Percentiles rank a stretch among this genome's conserved stretches.
These are phyloP conservation scores for Globodera ellingtonae DNA, from an alignment of 1,140 invertebrate species.

Conservation along the genomic window DNA sequence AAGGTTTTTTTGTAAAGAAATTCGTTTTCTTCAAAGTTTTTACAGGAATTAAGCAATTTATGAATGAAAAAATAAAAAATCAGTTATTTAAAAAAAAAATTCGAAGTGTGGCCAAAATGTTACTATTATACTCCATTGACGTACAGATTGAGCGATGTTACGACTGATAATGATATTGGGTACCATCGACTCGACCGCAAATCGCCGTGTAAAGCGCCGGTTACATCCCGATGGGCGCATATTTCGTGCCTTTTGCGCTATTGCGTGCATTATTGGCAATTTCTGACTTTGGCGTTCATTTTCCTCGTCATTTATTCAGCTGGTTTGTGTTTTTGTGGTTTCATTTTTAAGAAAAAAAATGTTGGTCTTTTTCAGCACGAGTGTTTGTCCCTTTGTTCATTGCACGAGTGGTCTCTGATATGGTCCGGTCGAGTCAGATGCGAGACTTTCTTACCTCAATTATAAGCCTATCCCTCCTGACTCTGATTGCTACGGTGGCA, in stretches of 20 bases:
- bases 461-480: slow-evolving; percentile 33
- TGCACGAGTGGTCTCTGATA: slow-evolving; percentile 46
- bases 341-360: neutral
- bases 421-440: slow-evolving; percentile 39
- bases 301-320: slow-evolving; percentile 37
- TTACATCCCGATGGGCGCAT: slow-evolving; percentile 21
- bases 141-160: too few relatives aligned
- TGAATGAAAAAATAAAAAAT: too few relatives aligned
- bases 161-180: too few relatives aligned
- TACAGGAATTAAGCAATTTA: too few relatives aligned
- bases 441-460: slow-evolving; percentile 45
- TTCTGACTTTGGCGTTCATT: slow-evolving; percentile 33
- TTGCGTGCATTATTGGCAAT: slow-evolving; percentile 31
- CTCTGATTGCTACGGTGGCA: slow-evolving; percentile 17
- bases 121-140: too few relatives aligned
- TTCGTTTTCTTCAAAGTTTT: too few relatives aligned
- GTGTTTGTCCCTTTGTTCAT: slow-evolving; percentile 53
- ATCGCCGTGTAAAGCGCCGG: too few relatives aligned
- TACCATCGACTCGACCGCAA: too few relatives aligned
- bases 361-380: slow-evolving; percentile 38
- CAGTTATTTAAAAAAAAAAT: too few relatives aligned
- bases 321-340: slow-evolving; percentile 32
- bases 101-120: too few relatives aligned
- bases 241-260: slow-evolving; percentile 32
- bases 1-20: too few relatives aligned